These are phyloP conservation scores for Trichonephila inaurata DNA, from an alignment of 1,140 invertebrate species.

Conservation along the genomic window DNA sequence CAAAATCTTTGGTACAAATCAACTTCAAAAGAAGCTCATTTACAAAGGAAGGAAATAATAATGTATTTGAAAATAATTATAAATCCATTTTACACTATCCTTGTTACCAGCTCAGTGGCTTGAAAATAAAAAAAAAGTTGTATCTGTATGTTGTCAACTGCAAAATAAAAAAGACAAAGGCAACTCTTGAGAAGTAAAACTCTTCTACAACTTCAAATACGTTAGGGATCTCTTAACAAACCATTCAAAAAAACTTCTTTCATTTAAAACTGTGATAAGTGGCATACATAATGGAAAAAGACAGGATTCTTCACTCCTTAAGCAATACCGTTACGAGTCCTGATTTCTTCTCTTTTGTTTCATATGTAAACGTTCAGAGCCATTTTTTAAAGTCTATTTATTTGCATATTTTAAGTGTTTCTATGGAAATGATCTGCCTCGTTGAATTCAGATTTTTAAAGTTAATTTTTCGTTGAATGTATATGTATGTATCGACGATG, in stretches of 20 bases:
- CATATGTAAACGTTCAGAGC: background rate
- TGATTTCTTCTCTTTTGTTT: background rate
- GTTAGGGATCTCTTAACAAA: background rate
- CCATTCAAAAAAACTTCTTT: conserved; percentile 23
- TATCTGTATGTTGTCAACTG: too few relatives aligned
- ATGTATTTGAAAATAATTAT: too few relatives aligned
- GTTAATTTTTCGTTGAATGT: background rate
- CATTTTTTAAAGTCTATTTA: background rate
- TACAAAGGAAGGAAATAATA: too few relatives aligned
- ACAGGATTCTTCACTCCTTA: background rate
- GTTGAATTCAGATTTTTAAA: background rate
- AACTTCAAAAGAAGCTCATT: too few relatives aligned
- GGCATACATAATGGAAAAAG: conserved; percentile 12
- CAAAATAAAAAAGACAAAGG: too few relatives aligned
- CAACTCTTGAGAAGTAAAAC: background rate
- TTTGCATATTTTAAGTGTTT: conserved; percentile 37
- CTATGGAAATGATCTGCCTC: background rate
- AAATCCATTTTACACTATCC: too few relatives aligned
- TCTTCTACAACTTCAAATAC: background rate
- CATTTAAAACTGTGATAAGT: conserved; percentile 21
- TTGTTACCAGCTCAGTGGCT: too few relatives aligned
- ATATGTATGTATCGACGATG: background rate
- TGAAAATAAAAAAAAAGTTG: too few relatives aligned
- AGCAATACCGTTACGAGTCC: conserved; percentile 10
- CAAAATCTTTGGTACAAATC: too few relatives aligned